Evolutionary conservation across 2,797 vertebrate genomes (phyloP).

Genomic region (Danio albolineatus): DNA sequence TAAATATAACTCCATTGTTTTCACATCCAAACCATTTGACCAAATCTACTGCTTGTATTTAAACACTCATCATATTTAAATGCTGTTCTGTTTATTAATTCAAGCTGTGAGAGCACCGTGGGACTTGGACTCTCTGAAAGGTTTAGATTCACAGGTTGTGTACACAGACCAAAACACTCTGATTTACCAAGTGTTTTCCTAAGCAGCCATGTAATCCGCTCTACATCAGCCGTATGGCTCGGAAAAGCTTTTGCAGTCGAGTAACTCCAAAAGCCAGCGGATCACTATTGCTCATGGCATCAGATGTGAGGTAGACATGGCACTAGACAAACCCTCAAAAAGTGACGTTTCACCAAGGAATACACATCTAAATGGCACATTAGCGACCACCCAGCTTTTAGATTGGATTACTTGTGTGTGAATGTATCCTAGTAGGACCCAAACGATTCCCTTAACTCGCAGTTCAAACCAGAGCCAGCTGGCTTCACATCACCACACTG

Average conservation of each 20-base stretch:
- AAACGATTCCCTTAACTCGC: slow-evolving; percentile 24
- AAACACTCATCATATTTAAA: neutral
- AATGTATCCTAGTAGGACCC: slow-evolving; percentile 26
- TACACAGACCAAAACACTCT: slow-evolving; percentile 27
- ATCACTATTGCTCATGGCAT: slow-evolving; percentile 42
- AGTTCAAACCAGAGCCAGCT: slow-evolving; percentile 51
- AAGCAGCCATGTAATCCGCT: slow-evolving; percentile 52
- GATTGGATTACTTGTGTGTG: slow-evolving; percentile 38
- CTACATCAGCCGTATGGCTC: slow-evolving; percentile 35
- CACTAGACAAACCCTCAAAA: slow-evolving; percentile 32
- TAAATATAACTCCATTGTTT: neutral
- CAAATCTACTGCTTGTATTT: neutral
- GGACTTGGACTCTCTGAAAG: slow-evolving; percentile 27
- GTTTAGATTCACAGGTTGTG: slow-evolving; percentile 25
- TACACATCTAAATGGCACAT: slow-evolving; percentile 30
- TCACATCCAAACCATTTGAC: neutral
- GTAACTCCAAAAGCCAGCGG: slow-evolving; percentile 41
- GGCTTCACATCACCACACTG: slow-evolving; percentile 43
- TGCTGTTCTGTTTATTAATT: slow-evolving; percentile 10
- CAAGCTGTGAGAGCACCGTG: slow-evolving; percentile 1
- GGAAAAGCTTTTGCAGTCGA: slow-evolving; percentile 51
- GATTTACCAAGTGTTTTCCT: slow-evolving; percentile 48
- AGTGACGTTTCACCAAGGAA: slow-evolving; percentile 30
- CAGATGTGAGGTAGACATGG: slow-evolving; percentile 19
- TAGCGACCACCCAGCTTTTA: slow-evolving; percentile 51